Evolutionary conservation across 2,797 vertebrate genomes (phyloP).

Genomic region (Acropternis orthonyx): DNA sequence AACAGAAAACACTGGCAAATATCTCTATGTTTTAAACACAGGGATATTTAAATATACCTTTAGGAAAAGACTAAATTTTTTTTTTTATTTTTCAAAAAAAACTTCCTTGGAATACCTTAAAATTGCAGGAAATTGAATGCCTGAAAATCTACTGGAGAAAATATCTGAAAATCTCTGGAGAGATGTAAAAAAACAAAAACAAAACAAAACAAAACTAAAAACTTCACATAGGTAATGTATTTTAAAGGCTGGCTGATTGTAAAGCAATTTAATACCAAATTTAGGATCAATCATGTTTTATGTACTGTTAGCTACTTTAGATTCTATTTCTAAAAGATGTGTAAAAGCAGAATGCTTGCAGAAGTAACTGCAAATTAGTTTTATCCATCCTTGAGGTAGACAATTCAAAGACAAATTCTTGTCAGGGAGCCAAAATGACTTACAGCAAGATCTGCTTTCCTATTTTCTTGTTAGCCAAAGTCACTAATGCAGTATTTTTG

Average conservation of each 20-base stretch:
- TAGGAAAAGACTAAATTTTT: background rate
- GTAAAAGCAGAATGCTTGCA: background rate
- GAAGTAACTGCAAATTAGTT: background rate
- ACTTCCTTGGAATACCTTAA: background rate
- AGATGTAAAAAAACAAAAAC: background rate
- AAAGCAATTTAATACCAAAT: background rate
- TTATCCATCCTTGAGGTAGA: background rate
- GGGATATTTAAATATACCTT: background rate
- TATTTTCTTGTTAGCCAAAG: background rate
- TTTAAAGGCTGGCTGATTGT: background rate
- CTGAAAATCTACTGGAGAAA: background rate
- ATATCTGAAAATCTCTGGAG: background rate
- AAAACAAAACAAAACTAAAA: background rate
- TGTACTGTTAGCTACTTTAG: background rate
- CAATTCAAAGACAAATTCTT: background rate
- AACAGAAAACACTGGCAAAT: background rate
- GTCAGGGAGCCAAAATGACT: background rate
- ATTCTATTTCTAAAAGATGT: background rate
- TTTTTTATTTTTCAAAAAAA: background rate
- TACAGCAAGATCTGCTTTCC: background rate
- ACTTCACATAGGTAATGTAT: background rate
- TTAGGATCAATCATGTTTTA: background rate
- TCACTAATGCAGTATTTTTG: background rate
- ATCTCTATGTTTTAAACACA: background rate
- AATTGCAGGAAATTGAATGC: background rate